Conservation (phyloP, 2,797 vertebrate species). For the Nannoperca australis region DNA sequence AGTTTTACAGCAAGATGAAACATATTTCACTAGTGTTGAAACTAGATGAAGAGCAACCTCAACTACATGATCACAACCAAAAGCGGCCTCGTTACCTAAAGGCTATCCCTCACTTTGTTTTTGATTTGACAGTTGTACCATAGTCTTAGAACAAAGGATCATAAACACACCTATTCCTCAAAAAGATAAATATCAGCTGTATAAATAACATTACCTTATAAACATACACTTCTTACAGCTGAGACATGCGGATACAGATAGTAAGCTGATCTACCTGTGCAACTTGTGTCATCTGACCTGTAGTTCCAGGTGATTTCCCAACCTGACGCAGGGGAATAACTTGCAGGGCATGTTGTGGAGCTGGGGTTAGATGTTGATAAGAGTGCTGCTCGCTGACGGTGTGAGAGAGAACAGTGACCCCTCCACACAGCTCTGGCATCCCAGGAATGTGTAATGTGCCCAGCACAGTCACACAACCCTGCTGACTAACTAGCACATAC, state of each 20-base stretch:
- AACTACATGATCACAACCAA: background rate
- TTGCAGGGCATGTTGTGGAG: background rate
- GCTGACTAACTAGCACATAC: conserved; percentile 52
- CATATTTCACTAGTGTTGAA: no score
- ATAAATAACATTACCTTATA: background rate
- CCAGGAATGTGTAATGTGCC: conserved; percentile 81
- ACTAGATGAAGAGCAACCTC: background rate
- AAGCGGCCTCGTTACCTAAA: background rate
- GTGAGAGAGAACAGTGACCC: conserved; percentile 51
- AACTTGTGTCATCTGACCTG: background rate
- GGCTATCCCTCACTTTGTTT: background rate
- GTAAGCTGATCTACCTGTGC: background rate
- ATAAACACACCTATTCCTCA: background rate
- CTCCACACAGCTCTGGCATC: conserved; percentile 69
- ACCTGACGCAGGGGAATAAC: background rate
- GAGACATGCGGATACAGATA: background rate
- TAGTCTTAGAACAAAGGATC: background rate
- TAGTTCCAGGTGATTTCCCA: background rate
- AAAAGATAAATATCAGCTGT: background rate
- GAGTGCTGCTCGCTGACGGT: conserved; percentile 8
- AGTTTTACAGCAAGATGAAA: background rate
- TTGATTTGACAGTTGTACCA: background rate
- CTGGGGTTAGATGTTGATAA: conserved; percentile 21
- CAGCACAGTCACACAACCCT: conserved; percentile 72
- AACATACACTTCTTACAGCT: background rate